These are phyloP conservation scores for Lytechinus pictus DNA, from an alignment of 35 echinoderm and acorn worm genomes.

Conservation along the genomic window DNA sequence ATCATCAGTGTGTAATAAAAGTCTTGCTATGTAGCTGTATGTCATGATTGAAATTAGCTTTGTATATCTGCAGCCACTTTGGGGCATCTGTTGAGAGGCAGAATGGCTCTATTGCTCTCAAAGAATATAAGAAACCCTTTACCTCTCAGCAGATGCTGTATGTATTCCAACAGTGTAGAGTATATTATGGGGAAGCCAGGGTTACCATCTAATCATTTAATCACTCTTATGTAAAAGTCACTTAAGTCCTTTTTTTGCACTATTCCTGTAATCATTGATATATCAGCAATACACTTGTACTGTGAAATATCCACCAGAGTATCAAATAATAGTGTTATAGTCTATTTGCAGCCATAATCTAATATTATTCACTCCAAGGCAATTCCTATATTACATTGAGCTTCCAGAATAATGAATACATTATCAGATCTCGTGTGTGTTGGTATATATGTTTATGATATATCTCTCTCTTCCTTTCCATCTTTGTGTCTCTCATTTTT, in stretches of 20 bases:
- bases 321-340: neutral
- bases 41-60: neutral
- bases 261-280: neutral
- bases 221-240: neutral
- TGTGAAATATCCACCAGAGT: neutral
- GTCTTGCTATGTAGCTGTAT: neutral
- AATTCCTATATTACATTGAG: no score
- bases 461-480: neutral
- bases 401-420: neutral
- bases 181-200: neutral
- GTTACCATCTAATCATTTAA: constrained; percentile 3
- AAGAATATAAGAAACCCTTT: neutral
- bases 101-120: neutral
- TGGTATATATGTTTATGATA: neutral
- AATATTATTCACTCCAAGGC: no score
- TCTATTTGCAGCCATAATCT: no score
- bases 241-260: constrained; percentile 1
- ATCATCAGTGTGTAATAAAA: neutral
- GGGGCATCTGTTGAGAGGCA: neutral
- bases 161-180: neutral
- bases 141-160: neutral
- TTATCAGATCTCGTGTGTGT: constrained; percentile 10
- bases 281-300: neutral
- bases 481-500: constrained; percentile 12
- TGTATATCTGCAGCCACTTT: neutral